Evolutionary conservation across 2,888 invertebrate species (phyloP).

Genomic region (Nephrotoma guestfalica): DNA sequence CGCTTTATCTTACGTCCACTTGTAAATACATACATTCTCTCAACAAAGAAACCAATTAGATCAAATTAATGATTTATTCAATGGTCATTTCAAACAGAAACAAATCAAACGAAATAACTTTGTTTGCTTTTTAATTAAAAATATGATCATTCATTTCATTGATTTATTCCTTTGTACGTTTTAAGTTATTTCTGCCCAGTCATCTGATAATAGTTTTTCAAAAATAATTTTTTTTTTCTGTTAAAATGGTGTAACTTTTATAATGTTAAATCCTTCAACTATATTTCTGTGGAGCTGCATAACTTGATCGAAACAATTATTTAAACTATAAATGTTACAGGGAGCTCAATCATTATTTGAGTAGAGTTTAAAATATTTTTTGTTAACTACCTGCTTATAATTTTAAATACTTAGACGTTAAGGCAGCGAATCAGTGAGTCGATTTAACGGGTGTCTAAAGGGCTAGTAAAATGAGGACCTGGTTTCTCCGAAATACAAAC

Average conservation of each 20-base stretch:
- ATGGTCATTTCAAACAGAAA: neutral
- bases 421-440: too few species aligned
- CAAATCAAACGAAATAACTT: neutral
- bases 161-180: neutral
- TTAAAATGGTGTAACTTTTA: neutral
- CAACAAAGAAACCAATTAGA: neutral
- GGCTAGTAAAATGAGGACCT: too few species aligned
- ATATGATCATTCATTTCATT: neutral
- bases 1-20: too few species aligned
- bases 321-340: too few species aligned
- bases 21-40: neutral
- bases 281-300: neutral
- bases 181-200: neutral
- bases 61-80: neutral
- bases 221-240: neutral
- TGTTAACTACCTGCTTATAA: too few species aligned
- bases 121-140: neutral
- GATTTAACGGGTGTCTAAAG: too few species aligned
- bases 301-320: neutral
- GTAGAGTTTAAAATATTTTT: too few species aligned
- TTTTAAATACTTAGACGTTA: too few species aligned
- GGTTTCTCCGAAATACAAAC: too few species aligned
- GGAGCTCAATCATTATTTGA: too few species aligned
- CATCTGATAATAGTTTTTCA: neutral
- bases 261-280: neutral